Base-by-base conservation (phyloP, 2,113 vertebrate genomes). In the Caretta caretta region DNA sequence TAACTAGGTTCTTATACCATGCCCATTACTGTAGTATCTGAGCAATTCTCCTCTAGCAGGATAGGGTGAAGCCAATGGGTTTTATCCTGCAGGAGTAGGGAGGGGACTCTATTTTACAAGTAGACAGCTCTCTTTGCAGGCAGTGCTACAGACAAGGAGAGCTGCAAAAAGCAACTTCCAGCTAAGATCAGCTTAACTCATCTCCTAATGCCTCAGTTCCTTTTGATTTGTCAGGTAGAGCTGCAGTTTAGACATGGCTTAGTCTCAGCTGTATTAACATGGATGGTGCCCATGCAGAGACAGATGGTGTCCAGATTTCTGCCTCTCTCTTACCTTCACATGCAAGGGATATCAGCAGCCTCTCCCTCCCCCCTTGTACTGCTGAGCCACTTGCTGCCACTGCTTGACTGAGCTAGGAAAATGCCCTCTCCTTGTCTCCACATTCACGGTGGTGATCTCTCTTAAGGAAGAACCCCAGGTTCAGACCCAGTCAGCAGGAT, bases 41-140 rank as follows among this genome's bases (percentile, higher is more conserved):
- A 42, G 42, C 50, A 53, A 53, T 53, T 53, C 51, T 53, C 6
- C 51, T 53, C 17, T 53, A 19, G 51, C 51, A 53, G 51, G 51
- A 53, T 53, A 53, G 51, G 51, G 51, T 19, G 51, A 53, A 53
- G 51, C 51, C 51, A 53, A 6, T 53, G 5, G 6, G 51, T 53
- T 53, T 53, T 53, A 53, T 53, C 51, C 51, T 53, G 51, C 51
- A 53, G 51, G 17, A 53, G 51, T 19, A 53, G 51, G 51, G 51
- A 53, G 51, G 17, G 17, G 51, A 53, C 51, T 53, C 51, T 53
- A 53, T 53, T 53, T 53, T 53, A 53, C 51, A 53, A 19, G 17
- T 53, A 6, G 51, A 53, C 17, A 19, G 51, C 93, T 97, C 97
- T 97, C 94, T 75, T 89, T 5, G 42, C 42, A 42, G 96, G 97